Percentiles rank a stretch among this genome's conserved stretches.
phyloP scores from a whole-genome alignment of 2,113 vertebrate genomes.

The Paratilapia polleni region DNA sequence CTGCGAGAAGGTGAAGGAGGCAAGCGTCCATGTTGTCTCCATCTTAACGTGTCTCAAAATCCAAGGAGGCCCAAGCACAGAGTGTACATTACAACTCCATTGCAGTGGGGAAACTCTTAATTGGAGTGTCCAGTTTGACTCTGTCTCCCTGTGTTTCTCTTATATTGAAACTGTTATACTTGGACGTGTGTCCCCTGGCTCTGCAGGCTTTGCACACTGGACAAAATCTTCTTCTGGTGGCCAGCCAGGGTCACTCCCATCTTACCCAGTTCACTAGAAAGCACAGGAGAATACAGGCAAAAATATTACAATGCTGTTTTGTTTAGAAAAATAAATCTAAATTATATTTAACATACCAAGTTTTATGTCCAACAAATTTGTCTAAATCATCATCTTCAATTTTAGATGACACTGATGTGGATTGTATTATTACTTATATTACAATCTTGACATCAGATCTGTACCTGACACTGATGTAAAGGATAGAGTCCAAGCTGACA shows the following conservation, averaged over 20 bases:
- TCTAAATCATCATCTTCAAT: constrained; percentile 12
- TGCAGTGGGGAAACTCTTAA: constrained; percentile 57
- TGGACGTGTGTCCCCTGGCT: constrained; percentile 83
- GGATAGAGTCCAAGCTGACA: constrained; percentile 83
- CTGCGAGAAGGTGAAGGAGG: constrained; percentile 67
- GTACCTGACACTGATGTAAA: constrained; percentile 85
- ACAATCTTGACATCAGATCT: constrained; percentile 19
- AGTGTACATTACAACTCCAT: constrained; percentile 60
- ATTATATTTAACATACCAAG: neutral
- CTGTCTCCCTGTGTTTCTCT: constrained; percentile 54
- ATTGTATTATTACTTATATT: neutral
- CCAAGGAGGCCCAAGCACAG: constrained; percentile 56
- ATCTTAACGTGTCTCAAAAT: constrained; percentile 57
- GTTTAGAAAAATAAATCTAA: neutral
- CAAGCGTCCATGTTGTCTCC: constrained; percentile 69
- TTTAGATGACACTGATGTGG: constrained; percentile 24
- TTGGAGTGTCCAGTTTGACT: constrained; percentile 65
- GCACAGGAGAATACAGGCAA: neutral
- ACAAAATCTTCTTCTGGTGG: constrained; percentile 86
- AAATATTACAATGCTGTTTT: neutral
- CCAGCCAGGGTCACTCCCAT: constrained; percentile 81
- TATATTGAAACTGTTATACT: constrained; percentile 78
- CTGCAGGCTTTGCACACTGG: constrained; percentile 80
- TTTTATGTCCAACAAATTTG: constrained; percentile 6
- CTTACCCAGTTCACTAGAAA: constrained; percentile 80